Base-by-base conservation (phyloP, 2,797 vertebrate species). In the Synaphobranchus kaupii region DNA sequence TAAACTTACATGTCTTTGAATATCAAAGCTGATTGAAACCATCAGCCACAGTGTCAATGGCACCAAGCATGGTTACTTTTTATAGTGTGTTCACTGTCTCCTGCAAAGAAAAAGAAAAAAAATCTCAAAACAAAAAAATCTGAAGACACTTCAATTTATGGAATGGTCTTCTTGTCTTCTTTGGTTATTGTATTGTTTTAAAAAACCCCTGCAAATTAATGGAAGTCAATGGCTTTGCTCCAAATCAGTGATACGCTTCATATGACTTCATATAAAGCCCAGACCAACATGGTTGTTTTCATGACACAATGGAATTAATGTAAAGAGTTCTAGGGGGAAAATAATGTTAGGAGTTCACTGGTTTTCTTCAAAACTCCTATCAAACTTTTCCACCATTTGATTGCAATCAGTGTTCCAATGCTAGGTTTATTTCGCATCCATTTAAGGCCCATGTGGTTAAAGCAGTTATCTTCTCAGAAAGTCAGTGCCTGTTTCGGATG, bases 401-500 rank as follows among this genome's bases (percentile, higher is more conserved):
- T 60, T 84, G 31, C 20, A 60, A 44, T 84, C 83, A 84, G 54
- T 10, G 10, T 13, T 34, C 83, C 83, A 22, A 60, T 25, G 52
- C 83, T 52, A n/a, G n/a, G 39, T 63, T 58, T 84, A 44, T 66
- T 63, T 44, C 25, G 4, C 15, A 10, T 60, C 31, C 22, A 22
- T 63, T 22, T 78, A 39, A 39, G 39, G 39, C 39, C 39, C 39
- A 39, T 39, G 39, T 66, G 58, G 90, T 91, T 87, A 89, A 91
- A 89, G 90, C 48, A 2, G 82, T 17, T 81, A 39, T 92, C 88
- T 92, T 81, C 81, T 84, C 84, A 87, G 86, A 85, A 17, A 80
- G 84, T 90, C 86, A 86, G 85, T 76, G 88, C 63, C 34, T 89
- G 90, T 91, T 90, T 89, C 52, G 39, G 84, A 90, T 90, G 86